phyloP scores from a whole-genome alignment of 2,113 vertebrate species.

The Podilymbus podiceps region DNA sequence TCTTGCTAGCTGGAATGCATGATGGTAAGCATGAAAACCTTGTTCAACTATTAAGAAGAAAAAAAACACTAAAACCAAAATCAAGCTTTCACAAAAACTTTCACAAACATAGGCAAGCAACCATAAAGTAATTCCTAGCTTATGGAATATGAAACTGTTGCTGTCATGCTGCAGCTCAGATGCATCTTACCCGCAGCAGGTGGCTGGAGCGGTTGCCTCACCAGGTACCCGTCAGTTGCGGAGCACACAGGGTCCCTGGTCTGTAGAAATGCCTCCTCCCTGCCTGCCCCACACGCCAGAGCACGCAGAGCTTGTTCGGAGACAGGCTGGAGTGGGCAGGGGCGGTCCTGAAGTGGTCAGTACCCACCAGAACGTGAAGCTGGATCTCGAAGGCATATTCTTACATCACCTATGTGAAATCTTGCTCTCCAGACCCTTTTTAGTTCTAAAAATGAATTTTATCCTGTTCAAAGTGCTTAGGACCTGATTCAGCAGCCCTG shows the following conservation, averaged over 20 bases:
- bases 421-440: neutral
- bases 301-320: neutral
- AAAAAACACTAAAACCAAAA: neutral
- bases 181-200: accelerated
- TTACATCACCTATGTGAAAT: neutral
- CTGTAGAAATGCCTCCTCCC: neutral
- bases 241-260: neutral
- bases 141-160: neutral
- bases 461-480: neutral
- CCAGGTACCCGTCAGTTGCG: neutral
- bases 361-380: neutral
- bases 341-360: neutral
- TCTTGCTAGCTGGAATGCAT: neutral
- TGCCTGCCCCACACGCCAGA: neutral
- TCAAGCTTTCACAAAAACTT: neutral
- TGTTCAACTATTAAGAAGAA: neutral
- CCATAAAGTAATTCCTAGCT: neutral
- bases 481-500: neutral
- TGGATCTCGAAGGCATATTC: neutral
- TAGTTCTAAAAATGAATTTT: neutral
- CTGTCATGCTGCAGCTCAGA: neutral
- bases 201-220: neutral
- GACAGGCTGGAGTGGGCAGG: neutral
- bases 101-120: neutral
- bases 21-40: neutral